These are phyloP conservation scores for Sesamia inferens DNA, from an alignment of 2,888 invertebrate genomes.

Conservation along the genomic window DNA sequence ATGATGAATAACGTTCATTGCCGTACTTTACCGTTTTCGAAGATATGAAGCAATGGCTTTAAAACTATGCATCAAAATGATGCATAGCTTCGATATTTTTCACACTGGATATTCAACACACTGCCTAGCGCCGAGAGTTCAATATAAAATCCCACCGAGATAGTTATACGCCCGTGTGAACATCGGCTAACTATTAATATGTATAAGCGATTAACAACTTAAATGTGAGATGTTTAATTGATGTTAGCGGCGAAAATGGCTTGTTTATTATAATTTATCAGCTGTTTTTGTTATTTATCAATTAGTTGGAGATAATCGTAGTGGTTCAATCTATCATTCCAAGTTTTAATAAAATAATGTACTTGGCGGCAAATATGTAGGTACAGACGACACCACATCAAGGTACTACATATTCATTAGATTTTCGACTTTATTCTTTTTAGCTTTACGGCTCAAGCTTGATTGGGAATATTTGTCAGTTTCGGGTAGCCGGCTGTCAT, in stretches of 20 bases:
- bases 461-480: no score
- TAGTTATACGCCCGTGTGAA: background rate
- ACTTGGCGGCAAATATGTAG: background rate
- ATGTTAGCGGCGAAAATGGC: slow-evolving; percentile 20
- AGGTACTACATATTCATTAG: no score
- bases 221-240: slow-evolving; percentile 12
- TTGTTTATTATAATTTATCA: background rate
- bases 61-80: no score
- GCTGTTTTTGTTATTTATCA: background rate
- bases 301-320: background rate
- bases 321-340: background rate
- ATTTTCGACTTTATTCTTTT: no score
- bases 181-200: slow-evolving; percentile 15
- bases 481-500: no score
- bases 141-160: background rate
- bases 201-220: slow-evolving; percentile 22
- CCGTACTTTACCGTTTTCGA: no score
- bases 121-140: background rate
- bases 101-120: background rate
- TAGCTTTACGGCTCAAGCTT: no score
- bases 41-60: no score
- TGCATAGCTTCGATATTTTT: no score
- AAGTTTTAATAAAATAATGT: background rate
- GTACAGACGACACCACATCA: no score
- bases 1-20: no score